Conservation (phyloP, 2,888 invertebrate genomes). For the Macrophya alboannulata region DNA sequence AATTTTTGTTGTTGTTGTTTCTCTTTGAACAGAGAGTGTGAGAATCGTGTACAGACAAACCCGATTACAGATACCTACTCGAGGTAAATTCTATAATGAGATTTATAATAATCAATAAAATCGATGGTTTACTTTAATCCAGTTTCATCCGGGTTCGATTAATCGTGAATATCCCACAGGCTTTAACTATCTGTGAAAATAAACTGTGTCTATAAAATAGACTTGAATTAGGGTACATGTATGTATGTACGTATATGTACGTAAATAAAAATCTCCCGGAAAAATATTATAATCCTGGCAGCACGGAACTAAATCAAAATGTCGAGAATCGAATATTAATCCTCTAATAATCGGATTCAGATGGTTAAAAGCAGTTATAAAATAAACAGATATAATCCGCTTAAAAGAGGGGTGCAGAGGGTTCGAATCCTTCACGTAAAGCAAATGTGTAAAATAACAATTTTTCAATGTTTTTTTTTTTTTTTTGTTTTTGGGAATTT, state of each 20-base stretch:
- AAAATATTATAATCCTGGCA: constrained; percentile 24
- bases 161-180: constrained; percentile 12
- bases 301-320: constrained; percentile 16
- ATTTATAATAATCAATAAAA: constrained; percentile 33
- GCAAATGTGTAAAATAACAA: not conserved
- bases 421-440: not conserved
- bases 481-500: not conserved
- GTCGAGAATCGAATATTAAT: constrained; percentile 27
- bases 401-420: not conserved
- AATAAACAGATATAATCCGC: not conserved
- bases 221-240: too few relatives aligned
- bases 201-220: not conserved
- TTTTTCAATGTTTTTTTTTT: not conserved
- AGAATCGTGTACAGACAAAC: not conserved
- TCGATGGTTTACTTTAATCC: constrained; percentile 22
- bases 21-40: not conserved
- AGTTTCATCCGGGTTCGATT: not conserved
- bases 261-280: not conserved
- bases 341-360: constrained; percentile 4
- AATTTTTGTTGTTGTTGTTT: not conserved
- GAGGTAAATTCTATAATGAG: not conserved
- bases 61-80: not conserved
- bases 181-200: not conserved
- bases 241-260: too few relatives aligned
- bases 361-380: constrained; percentile 2